These are phyloP conservation scores for Microvelia longipes DNA, from an alignment of 1,140 invertebrate genomes.

Conservation along the genomic window DNA sequence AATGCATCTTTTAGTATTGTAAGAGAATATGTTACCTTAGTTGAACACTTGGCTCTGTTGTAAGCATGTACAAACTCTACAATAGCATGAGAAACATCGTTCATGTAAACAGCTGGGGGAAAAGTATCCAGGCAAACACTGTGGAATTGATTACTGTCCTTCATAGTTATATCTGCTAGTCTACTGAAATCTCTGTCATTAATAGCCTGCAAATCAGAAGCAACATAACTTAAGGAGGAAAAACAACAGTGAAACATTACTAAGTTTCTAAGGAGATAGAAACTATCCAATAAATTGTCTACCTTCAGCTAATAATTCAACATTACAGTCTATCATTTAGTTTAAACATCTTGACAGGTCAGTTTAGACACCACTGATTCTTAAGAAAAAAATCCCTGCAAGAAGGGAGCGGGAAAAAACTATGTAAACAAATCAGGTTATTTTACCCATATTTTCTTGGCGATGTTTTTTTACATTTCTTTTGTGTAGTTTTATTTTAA, in stretches of 20 bases:
- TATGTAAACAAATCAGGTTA: no score
- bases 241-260: no score
- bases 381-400: no score
- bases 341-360: no score
- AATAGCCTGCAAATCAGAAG: constrained; percentile 51
- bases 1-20: no score
- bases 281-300: background rate
- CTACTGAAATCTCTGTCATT: constrained; percentile 57
- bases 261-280: background rate
- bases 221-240: constrained; percentile 12
- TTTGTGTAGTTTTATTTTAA: no score
- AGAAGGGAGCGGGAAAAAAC: no score
- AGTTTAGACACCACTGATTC: no score
- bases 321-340: no score
- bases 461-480: no score
- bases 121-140: constrained; percentile 85
- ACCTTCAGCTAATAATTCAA: no score
- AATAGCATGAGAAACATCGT: constrained; percentile 66
- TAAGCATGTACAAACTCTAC: constrained; percentile 66
- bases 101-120: constrained; percentile 88
- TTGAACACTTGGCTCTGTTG: constrained; percentile 46
- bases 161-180: constrained; percentile 91
- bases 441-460: no score
- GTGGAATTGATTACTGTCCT: constrained; percentile 96
- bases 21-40: constrained; percentile 49